Conservation (phyloP, 2,113 vertebrate genomes). For the Oreocharis arfaki region DNA sequence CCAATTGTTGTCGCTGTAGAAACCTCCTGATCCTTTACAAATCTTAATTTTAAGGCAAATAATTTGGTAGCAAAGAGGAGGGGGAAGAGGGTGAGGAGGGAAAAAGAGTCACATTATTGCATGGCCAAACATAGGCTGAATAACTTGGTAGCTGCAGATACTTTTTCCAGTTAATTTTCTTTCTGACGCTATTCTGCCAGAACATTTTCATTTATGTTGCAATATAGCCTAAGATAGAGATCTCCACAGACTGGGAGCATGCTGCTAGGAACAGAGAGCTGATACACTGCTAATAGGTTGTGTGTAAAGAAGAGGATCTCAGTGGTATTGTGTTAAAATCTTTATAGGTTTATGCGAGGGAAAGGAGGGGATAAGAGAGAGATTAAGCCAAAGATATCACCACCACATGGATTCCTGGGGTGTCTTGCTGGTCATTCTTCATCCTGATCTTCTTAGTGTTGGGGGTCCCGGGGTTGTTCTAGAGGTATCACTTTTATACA, state of each 20-base stretch:
- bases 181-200: neutral
- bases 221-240: neutral
- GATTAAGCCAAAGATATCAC: neutral
- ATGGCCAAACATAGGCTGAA: neutral
- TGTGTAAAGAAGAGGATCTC: neutral
- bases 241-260: neutral
- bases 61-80: neutral
- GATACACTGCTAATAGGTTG: neutral
- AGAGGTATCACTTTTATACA: neutral
- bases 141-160: neutral
- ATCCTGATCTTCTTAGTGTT: neutral
- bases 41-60: neutral
- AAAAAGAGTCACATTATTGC: neutral
- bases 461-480: neutral
- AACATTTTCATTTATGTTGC: neutral
- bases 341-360: neutral
- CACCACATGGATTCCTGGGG: neutral
- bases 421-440: neutral
- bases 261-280: neutral
- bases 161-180: neutral
- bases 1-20: neutral
- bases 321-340: neutral
- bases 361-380: neutral
- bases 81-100: neutral
- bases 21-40: neutral